Evolutionary conservation across 2,888 invertebrate genomes (phyloP).

Genomic region (Ornithoptera priamus): DNA sequence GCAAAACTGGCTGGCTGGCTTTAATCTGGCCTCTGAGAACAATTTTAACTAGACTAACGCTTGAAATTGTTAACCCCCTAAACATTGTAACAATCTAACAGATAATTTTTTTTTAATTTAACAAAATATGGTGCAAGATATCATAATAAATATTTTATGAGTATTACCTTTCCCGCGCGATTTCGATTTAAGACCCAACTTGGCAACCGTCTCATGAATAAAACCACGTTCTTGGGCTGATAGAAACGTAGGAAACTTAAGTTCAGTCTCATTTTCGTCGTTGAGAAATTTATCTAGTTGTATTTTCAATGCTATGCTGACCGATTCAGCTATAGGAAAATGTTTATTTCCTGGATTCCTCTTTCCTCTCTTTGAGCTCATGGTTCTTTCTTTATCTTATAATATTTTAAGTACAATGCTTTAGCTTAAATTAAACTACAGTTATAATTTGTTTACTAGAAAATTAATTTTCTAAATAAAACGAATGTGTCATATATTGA

Average conservation of each 20-base stretch:
- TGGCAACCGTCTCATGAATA: slow-evolving; percentile 85
- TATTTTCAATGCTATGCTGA: slow-evolving; percentile 73
- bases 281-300: slow-evolving; percentile 70
- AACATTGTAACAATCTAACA: too few species aligned
- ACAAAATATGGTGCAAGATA: neutral
- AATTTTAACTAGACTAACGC: too few species aligned
- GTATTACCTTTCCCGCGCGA: slow-evolving; percentile 87
- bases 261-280: slow-evolving; percentile 73
- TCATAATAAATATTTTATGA: slow-evolving; percentile 24
- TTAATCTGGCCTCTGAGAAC: too few species aligned
- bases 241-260: slow-evolving; percentile 86
- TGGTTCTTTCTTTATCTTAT: slow-evolving; percentile 36
- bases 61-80: too few species aligned
- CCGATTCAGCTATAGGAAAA: slow-evolving; percentile 74
- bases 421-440: neutral
- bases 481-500: slow-evolving; percentile 7
- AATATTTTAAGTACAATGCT: neutral
- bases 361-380: slow-evolving; percentile 71
- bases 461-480: slow-evolving; percentile 16
- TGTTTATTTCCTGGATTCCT: slow-evolving; percentile 65
- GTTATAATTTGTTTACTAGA: slow-evolving; percentile 2
- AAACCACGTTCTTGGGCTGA: slow-evolving; percentile 89
- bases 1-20: too few species aligned
- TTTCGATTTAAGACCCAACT: slow-evolving; percentile 87
- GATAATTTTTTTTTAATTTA: too few species aligned